These are phyloP conservation scores for Picus viridis DNA, from an alignment of 2,797 vertebrate species.

Conservation along the genomic window DNA sequence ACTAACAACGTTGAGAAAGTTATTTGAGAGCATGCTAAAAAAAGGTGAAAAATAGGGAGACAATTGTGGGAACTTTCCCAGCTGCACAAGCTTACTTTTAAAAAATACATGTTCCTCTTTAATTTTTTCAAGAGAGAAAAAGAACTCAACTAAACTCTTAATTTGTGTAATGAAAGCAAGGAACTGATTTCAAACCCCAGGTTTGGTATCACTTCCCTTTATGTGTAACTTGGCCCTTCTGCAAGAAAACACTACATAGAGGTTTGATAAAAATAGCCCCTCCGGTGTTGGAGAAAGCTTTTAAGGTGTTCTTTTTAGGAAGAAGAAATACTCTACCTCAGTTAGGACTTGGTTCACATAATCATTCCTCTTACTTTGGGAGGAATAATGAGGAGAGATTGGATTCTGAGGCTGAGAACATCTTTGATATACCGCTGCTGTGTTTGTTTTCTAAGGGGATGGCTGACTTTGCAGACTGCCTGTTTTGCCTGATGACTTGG, in stretches of 20 bases:
- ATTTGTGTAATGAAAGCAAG: neutral
- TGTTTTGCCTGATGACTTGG: neutral
- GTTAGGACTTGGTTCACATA: neutral
- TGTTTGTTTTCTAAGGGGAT: neutral
- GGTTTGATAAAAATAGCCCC: neutral
- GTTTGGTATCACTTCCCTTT: neutral
- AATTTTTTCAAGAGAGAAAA: neutral
- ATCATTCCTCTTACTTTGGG: neutral
- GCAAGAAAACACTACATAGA: neutral
- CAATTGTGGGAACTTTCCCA: neutral
- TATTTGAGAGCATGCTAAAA: neutral
- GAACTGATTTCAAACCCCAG: neutral
- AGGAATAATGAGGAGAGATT: neutral
- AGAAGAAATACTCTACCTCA: neutral
- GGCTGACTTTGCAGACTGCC: neutral
- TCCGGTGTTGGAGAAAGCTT: neutral
- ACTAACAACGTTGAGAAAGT: neutral
- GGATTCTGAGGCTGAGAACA: neutral
- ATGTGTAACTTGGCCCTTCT: neutral
- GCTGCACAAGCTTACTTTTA: neutral
- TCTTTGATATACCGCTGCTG: neutral
- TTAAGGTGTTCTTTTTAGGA: neutral
- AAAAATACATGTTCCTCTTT: neutral
- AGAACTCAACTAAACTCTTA: neutral
- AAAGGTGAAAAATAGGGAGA: neutral